Conservation (phyloP, 2,888 invertebrate genomes). For the Rotaria macrura region DNA sequence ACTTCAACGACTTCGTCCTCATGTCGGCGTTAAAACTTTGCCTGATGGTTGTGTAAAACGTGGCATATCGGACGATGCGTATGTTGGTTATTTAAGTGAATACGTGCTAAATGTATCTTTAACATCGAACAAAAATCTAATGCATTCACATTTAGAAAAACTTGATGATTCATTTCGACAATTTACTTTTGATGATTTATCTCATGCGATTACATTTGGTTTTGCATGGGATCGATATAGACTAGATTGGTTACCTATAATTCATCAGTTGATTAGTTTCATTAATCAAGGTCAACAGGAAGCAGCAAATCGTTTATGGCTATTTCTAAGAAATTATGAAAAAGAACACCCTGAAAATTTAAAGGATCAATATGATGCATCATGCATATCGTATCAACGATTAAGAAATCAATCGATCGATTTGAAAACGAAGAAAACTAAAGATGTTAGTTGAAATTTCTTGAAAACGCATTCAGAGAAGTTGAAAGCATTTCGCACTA, state of each 20-base stretch:
- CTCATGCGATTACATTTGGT: background rate
- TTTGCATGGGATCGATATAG: constrained; percentile 19
- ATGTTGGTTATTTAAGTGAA: background rate
- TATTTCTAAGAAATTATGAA: background rate
- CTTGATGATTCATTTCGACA: background rate
- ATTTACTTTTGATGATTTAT: background rate
- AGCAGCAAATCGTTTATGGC: background rate
- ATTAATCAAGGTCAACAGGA: background rate
- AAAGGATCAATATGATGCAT: background rate
- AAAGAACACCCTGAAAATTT: background rate
- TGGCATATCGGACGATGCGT: background rate
- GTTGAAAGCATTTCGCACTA: background rate
- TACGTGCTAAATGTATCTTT: background rate
- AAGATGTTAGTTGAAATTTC: background rate
- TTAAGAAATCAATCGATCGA: background rate
- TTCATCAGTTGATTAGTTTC: background rate
- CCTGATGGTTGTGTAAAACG: background rate
- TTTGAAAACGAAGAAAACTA: background rate
- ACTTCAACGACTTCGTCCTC: background rate
- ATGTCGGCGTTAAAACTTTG: background rate
- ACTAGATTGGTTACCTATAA: constrained; percentile 12
- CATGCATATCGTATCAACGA: background rate
- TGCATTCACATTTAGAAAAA: constrained; percentile 13
- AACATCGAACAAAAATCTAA: background rate
- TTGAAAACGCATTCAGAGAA: background rate